These are phyloP conservation scores for Arothron firmamentum DNA, from an alignment of 2,113 vertebrate genomes.

Conservation along the genomic window DNA sequence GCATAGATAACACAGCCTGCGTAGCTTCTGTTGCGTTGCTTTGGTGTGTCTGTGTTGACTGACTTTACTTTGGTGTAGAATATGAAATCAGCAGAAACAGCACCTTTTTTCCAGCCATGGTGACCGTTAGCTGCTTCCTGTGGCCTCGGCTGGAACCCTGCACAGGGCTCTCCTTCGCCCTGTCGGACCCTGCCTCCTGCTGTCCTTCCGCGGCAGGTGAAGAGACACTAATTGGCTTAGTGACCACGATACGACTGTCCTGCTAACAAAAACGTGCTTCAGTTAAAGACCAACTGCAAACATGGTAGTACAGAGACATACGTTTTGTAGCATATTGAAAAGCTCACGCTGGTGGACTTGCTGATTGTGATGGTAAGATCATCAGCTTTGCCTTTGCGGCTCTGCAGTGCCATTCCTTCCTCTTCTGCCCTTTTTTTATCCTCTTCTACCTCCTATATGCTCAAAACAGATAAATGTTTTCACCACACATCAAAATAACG, in stretches of 20 bases:
- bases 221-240: constrained; percentile 67
- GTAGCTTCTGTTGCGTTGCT: neutral
- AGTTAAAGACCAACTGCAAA: neutral
- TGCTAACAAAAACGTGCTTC: constrained; percentile 47
- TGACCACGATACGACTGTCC: constrained; percentile 88
- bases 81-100: constrained; percentile 23
- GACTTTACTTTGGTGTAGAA: neutral
- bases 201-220: constrained; percentile 49
- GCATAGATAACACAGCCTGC: neutral
- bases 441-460: constrained; percentile 92
- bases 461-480: constrained; percentile 6
- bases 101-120: constrained; percentile 91
- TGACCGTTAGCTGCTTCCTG: constrained; percentile 87
- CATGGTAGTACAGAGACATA: neutral
- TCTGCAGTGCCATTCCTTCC: constrained; percentile 83
- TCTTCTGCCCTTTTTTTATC: constrained; percentile 90
- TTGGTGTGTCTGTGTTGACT: neutral
- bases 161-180: constrained; percentile 59
- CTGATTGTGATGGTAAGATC: constrained; percentile 94
- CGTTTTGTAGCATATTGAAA: neutral
- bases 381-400: constrained; percentile 79
- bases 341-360: constrained; percentile 85
- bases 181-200: constrained; percentile 55
- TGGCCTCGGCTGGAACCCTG: constrained; percentile 79
- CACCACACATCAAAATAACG: neutral